Conservation (phyloP, 2,113 vertebrate genomes). For the Macrotus californicus region DNA sequence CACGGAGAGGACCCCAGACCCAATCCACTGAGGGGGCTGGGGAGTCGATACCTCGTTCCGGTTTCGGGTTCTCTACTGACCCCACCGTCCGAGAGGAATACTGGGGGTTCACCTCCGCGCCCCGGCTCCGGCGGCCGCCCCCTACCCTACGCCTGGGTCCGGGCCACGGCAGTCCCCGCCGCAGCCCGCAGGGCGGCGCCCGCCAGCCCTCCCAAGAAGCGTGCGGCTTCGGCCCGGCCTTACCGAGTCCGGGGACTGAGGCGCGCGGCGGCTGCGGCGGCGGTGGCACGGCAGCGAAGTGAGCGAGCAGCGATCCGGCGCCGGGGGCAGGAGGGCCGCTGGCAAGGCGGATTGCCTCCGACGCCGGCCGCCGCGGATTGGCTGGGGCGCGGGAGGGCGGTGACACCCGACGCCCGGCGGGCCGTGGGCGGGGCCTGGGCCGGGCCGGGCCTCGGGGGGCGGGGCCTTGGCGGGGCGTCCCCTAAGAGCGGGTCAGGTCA, state of each 20-base stretch:
- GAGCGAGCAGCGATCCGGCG: background rate
- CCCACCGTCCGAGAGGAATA: background rate
- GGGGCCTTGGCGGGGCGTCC: background rate
- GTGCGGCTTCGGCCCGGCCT: constrained; percentile 2
- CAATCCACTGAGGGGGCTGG: background rate
- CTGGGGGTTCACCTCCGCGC: background rate
- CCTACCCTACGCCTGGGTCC: background rate
- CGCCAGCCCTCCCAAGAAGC: background rate
- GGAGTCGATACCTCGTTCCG: background rate
- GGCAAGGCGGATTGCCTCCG: background rate
- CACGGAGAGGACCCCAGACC: background rate
- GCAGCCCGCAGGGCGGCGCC: background rate
- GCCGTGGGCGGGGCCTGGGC: background rate
- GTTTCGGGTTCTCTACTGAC: background rate
- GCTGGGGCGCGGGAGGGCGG: background rate
- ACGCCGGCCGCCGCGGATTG: constrained; percentile 22
- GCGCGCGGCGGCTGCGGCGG: background rate
- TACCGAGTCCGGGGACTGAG: constrained; percentile 23
- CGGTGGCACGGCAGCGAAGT: background rate
- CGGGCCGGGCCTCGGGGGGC: background rate
- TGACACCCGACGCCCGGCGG: fast-evolving
- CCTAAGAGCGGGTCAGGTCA: fast-evolving
- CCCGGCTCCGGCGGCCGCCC: background rate
- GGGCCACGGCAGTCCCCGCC: background rate
- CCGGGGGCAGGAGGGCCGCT: background rate